Evolutionary conservation across 2,888 invertebrate genomes (phyloP), one percentile per base, ranked within the genome.

Genomic region (Mechanitis messenoides): DNA sequence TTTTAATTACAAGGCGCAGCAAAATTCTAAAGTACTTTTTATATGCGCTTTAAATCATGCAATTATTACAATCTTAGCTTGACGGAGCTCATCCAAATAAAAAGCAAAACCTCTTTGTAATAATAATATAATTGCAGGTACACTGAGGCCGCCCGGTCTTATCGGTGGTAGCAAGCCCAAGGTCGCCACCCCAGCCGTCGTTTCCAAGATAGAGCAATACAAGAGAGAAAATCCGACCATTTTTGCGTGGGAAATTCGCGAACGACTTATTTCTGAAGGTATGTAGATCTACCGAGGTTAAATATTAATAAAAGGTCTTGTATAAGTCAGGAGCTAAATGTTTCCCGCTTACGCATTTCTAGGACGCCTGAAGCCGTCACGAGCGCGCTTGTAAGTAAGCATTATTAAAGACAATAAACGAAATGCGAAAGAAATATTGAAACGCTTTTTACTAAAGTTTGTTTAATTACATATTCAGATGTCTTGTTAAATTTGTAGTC

Each of bases 161-260:
- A 97, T 97, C 72, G 97, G 98, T 61, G 98, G 98, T 69, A 97
- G 97, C 84, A 98, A 98, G 86, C 98, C 98, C 3, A 98, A 98
- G 90, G 98, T 98, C 63, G 98, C 98, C 62, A 98, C 98, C 42
- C 98, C 98, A 33, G 95, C 96, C 12, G 98, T 98, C 58, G 98
- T 98, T 65, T 95, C 97, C 68, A 98, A 98, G 92, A 98, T 98
- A 78, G 98, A 98, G 87, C 97, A 98, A 85, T 98, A 98, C 92
- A 98, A 98, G 91, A 90, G 97, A 73, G 98, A 98, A 84, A 98
- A 98, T 86, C 98, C 98, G 3, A 98, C 98, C 65, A 98, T 98
- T 79, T 99, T 98, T 85, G 98, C 98, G 55, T 99, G 98, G 98
- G 98, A 99, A 92, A 98, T 98, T 72, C 92, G 98, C 62, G 98